Evolutionary conservation across 1,140 invertebrate genomes (phyloP).

Genomic region (Neodiprion pinetum): DNA sequence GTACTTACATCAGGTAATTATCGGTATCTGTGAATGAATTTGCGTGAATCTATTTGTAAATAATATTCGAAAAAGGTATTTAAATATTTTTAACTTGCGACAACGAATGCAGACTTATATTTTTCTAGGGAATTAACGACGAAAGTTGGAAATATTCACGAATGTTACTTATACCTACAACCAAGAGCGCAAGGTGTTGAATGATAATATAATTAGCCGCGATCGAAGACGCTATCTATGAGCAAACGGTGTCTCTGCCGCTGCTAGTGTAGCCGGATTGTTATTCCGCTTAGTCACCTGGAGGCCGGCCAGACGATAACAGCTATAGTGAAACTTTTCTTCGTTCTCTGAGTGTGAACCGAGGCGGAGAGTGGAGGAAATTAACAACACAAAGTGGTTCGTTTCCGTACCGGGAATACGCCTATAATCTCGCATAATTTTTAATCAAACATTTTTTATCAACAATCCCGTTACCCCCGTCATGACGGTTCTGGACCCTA

Average conservation of each 20-base stretch:
- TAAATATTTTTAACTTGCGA: too few species aligned
- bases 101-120: too few species aligned
- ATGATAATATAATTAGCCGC: conserved; percentile 53
- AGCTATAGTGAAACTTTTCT: not conserved
- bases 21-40: too few species aligned
- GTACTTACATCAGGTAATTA: too few species aligned
- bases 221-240: conserved; percentile 26
- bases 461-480: too few species aligned
- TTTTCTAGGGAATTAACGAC: too few species aligned
- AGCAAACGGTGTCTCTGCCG: conserved; percentile 27
- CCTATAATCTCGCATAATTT: not conserved
- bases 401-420: not conserved
- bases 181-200: conserved; percentile 36
- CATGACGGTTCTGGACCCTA: too few species aligned
- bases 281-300: conserved; percentile 46
- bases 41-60: too few species aligned
- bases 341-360: not conserved
- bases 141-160: too few species aligned
- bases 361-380: not conserved
- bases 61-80: too few species aligned
- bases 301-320: conserved; percentile 43
- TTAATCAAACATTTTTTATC: too few species aligned
- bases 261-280: conserved; percentile 31
- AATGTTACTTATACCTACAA: too few species aligned
- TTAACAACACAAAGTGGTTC: not conserved